These are phyloP conservation scores for Patiria pectinifera DNA, from an alignment of 53 echinoderm and acorn worm genomes.

Conservation along the genomic window DNA sequence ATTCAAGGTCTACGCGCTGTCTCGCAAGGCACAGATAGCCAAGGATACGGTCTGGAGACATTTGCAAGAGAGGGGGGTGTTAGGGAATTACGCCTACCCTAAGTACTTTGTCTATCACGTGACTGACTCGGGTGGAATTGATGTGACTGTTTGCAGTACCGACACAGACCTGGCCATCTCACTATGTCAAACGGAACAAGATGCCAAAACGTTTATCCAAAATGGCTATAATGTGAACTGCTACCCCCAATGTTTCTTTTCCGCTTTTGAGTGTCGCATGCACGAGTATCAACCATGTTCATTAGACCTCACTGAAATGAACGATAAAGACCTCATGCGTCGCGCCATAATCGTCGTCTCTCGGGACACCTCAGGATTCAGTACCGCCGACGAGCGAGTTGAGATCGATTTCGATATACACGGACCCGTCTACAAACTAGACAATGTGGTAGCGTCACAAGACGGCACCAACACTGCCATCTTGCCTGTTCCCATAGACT, in stretches of 20 bases:
- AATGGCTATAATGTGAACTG: not conserved
- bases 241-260: no score
- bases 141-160: not conserved
- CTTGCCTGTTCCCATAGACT: not conserved
- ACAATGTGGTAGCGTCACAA: not conserved
- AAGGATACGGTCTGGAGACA: not conserved
- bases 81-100: not conserved
- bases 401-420: not conserved
- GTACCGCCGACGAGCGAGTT: not conserved
- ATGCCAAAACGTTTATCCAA: not conserved
- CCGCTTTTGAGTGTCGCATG: no score
- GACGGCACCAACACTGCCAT: not conserved
- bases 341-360: not conserved
- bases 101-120: conserved; percentile 21
- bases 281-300: not conserved
- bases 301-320: not conserved
- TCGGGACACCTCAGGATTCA: not conserved
- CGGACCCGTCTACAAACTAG: not conserved
- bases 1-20: not conserved
- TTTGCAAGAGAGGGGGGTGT: not conserved
- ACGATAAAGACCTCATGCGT: not conserved
- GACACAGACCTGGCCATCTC: not conserved
- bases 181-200: not conserved
- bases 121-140: not conserved
- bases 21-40: not conserved